Evolutionary conservation across 2,888 invertebrate species (phyloP).

Genomic region (Trichacis sp.): DNA sequence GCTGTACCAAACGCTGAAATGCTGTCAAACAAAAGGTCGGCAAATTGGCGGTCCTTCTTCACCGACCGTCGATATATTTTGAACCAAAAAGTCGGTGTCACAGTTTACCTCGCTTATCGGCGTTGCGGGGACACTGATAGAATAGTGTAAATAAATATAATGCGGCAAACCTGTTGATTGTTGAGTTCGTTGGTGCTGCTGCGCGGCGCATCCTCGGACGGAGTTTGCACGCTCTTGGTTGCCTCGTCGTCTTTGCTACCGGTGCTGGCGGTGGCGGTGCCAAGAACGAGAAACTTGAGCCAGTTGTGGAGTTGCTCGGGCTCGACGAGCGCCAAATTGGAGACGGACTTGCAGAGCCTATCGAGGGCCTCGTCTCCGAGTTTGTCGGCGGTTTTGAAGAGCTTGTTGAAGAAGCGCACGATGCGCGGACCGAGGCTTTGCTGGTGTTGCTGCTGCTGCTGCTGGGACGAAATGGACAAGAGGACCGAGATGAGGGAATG

Average conservation of each 20-base stretch:
- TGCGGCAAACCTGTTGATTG: neutral
- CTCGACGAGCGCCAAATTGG: conserved; percentile 77
- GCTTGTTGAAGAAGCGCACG: conserved; percentile 83
- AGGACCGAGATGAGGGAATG: conserved; percentile 83
- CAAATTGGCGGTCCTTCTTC: no score
- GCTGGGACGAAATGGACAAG: conserved; percentile 85
- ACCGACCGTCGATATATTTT: no score
- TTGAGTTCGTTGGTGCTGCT: conserved; percentile 31
- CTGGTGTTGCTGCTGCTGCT: conserved; percentile 80
- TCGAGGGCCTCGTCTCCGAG: conserved; percentile 74
- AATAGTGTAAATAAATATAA: no score
- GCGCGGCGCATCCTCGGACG: conserved; percentile 47
- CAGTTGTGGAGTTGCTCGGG: conserved; percentile 75
- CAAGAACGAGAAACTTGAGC: conserved; percentile 77
- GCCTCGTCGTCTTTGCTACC: no score
- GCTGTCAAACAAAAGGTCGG: no score
- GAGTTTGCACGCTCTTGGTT: conserved; percentile 39
- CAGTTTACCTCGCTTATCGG: no score
- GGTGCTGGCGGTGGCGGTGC: conserved; percentile 68
- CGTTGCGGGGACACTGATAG: no score
- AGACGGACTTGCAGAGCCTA: conserved; percentile 77
- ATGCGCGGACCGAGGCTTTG: conserved; percentile 82
- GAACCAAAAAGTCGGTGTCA: no score
- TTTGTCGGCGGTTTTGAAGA: conserved; percentile 73
- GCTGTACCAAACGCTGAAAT: no score